These are phyloP conservation scores for Harpagoxenus sublaevis DNA, from an alignment of 2,888 invertebrate species.

Conservation along the genomic window DNA sequence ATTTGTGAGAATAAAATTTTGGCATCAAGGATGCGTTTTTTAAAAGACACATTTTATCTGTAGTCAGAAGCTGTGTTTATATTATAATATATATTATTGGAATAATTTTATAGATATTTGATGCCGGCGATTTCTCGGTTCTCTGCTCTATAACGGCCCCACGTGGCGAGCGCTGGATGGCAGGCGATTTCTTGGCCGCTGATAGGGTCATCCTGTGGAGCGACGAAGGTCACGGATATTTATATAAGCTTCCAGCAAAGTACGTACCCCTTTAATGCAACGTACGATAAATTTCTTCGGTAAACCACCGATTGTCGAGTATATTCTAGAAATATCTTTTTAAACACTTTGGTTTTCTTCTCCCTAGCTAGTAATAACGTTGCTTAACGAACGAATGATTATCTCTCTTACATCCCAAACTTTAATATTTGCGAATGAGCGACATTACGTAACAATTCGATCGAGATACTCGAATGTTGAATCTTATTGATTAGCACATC, in stretches of 20 bases:
- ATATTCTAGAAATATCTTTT: conserved; percentile 13
- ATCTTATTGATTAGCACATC: conserved; percentile 68
- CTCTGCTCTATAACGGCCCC: conserved; percentile 97
- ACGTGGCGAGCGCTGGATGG: conserved; percentile 96
- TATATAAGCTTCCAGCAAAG: conserved; percentile 98
- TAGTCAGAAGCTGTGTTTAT: background rate
- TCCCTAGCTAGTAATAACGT: conserved; percentile 23
- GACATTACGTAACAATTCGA: conserved; percentile 34
- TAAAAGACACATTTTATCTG: background rate
- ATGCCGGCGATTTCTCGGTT: conserved; percentile 97
- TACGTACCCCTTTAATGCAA: conserved; percentile 87
- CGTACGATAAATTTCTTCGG: background rate
- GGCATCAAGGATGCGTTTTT: background rate
- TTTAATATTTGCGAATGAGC: conserved; percentile 38
- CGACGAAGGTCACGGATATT: conserved; percentile 97
- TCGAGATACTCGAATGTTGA: conserved; percentile 37
- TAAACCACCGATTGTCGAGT: conserved; percentile 15
- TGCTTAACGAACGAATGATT: conserved; percentile 41
- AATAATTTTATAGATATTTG: conserved; percentile 88
- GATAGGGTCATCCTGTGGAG: conserved; percentile 98
- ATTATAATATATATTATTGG: background rate
- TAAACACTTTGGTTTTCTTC: background rate
- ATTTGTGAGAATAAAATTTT: background rate
- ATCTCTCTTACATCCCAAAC: background rate
- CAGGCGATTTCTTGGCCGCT: conserved; percentile 97